phyloP scores from a whole-genome alignment of 2,888 invertebrate species.

The Neocrepidodera transversa region DNA sequence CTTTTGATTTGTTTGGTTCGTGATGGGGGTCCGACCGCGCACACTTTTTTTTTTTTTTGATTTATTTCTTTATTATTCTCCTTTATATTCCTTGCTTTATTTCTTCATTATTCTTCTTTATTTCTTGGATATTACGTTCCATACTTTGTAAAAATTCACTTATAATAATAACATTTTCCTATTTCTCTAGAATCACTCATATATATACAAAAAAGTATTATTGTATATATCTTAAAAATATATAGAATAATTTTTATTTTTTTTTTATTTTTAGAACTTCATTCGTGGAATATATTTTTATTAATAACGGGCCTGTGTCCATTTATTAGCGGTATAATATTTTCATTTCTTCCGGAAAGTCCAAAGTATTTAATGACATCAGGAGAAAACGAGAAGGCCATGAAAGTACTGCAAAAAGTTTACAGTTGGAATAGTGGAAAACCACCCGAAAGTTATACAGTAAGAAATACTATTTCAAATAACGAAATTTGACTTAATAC shows the following conservation, averaged over 20 bases:
- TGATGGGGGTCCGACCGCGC: too few relatives aligned
- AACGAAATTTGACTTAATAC: background rate
- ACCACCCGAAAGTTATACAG: slow-evolving; percentile 69
- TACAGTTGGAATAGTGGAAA: slow-evolving; percentile 71
- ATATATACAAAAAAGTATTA: too few relatives aligned
- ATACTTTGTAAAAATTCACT: too few relatives aligned
- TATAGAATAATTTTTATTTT: background rate
- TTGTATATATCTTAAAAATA: too few relatives aligned
- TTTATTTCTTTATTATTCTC: too few relatives aligned
- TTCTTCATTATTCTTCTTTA: too few relatives aligned
- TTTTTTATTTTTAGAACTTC: slow-evolving; percentile 59
- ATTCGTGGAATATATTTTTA: slow-evolving; percentile 69
- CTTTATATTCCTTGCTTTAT: too few relatives aligned
- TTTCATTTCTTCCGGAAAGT: slow-evolving; percentile 68
- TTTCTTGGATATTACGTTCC: too few relatives aligned
- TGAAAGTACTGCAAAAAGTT: slow-evolving; percentile 69
- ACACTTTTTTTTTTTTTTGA: too few relatives aligned
- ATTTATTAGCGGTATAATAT: slow-evolving; percentile 65
- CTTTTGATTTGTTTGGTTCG: too few relatives aligned
- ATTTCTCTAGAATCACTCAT: too few relatives aligned
- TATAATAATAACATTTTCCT: too few relatives aligned
- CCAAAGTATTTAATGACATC: slow-evolving; percentile 78
- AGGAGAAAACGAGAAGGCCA: slow-evolving; percentile 70
- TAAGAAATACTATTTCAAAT: slow-evolving; percentile 54
- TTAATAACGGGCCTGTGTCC: slow-evolving; percentile 69